Conservation (phyloP, 92 coral and sea anemone species). For the Epizoanthus stellaris region DNA sequence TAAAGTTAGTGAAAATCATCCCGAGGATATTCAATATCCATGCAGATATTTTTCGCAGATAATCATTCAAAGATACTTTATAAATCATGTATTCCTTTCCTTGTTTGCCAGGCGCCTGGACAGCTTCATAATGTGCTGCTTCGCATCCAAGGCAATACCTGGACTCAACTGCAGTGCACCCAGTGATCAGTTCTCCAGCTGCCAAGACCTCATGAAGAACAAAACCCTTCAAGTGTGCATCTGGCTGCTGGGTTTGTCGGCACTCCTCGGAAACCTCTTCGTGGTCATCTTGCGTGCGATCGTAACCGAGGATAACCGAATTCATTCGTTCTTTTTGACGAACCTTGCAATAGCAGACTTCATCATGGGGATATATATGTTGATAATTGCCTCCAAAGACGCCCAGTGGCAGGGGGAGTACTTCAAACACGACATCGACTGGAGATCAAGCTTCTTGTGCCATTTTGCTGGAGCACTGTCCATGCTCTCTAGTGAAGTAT, state of each 20-base stretch:
- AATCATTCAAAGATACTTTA: too few relatives aligned
- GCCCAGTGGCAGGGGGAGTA: conserved; percentile 78
- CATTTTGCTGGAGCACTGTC: conserved; percentile 79
- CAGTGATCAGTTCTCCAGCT: conserved; percentile 81
- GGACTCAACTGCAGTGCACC: conserved; percentile 70
- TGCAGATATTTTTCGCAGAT: too few relatives aligned
- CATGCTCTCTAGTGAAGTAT: conserved; percentile 83
- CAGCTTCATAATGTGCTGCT: conserved; percentile 74
- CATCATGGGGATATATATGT: conserved; percentile 83
- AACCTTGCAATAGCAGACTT: conserved; percentile 88
- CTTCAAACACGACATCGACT: conserved; percentile 78
- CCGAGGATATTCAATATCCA: too few relatives aligned
- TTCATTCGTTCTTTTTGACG: conserved; percentile 79
- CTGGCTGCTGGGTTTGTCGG: conserved; percentile 90
- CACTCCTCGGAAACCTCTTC: conserved; percentile 76
- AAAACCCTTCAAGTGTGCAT: conserved; percentile 65
- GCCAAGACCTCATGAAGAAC: conserved; percentile 90
- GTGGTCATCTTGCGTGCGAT: conserved; percentile 73
- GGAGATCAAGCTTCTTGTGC: conserved; percentile 83
- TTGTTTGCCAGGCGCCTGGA: conserved; percentile 55
- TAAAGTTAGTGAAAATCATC: too few relatives aligned
- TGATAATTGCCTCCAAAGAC: conserved; percentile 80
- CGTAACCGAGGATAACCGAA: conserved; percentile 74
- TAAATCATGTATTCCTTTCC: background rate
- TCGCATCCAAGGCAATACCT: conserved; percentile 67